Conservation (phyloP, 2,888 invertebrate genomes). For the Mythimna loreyi region DNA sequence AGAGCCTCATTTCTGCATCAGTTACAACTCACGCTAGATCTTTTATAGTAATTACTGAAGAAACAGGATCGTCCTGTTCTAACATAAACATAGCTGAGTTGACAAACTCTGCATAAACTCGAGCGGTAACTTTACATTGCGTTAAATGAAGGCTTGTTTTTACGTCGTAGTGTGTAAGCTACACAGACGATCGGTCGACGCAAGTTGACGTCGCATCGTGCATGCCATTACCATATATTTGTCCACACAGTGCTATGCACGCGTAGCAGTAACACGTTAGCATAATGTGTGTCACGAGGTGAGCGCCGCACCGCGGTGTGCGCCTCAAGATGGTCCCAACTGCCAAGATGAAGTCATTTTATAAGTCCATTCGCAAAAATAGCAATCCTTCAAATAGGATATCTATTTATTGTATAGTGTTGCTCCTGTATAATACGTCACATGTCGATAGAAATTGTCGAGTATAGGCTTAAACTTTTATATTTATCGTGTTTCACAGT, state of each 20-base stretch:
- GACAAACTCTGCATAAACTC: conserved; percentile 1
- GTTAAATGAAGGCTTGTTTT: conserved; percentile 51
- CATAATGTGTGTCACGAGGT: too few species aligned
- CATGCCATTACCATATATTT: conserved; percentile 54
- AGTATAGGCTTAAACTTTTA: conserved; percentile 47
- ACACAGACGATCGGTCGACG: conserved; percentile 10
- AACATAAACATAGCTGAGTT: conserved; percentile 5
- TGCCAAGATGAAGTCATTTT: conserved; percentile 55
- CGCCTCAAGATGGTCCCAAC: conserved; percentile 38
- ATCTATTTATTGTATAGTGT: conserved; percentile 17
- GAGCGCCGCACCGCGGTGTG: too few species aligned
- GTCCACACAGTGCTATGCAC: conserved; percentile 48
- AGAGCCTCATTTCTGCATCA: conserved; percentile 12
- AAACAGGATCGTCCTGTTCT: neutral
- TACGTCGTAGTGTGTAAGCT: conserved; percentile 27
- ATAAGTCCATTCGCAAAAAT: conserved; percentile 52
- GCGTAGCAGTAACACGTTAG: conserved; percentile 48
- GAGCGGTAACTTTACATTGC: conserved; percentile 13
- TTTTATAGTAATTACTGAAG: conserved; percentile 11
- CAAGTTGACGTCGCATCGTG: conserved; percentile 23
- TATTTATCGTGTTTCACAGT: conserved; percentile 36
- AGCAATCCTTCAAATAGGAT: conserved; percentile 27
- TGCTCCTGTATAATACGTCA: conserved; percentile 22
- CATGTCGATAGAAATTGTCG: conserved; percentile 45
- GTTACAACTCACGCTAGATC: conserved; percentile 21